Base-by-base conservation (phyloP, 2,888 invertebrate genomes). In the Mallateleia sp. region DNA sequence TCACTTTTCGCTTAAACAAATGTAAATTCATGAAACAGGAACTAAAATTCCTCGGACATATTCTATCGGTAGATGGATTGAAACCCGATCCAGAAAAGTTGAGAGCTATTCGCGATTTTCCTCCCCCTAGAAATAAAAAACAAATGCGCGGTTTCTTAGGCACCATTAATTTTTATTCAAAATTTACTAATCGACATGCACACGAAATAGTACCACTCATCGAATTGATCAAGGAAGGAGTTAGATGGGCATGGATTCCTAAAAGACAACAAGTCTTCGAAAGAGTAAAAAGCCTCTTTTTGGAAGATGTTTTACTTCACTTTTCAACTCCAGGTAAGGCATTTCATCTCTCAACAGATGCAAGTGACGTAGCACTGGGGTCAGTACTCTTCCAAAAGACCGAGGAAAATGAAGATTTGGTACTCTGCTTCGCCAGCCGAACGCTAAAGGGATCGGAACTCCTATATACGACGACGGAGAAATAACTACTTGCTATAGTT, bases 71-170 rank as follows among this genome's bases (percentile, higher is more conserved):
- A 0, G 24, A 79, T 0, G 87, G 75, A 11, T 58, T 81, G 1
- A 25, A 42, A 45, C 60, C 84, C 14, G 77, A 83, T 14, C 24
- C 74, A 15, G 69, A 82, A 8, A 79, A 85, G 69, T 42, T 80
- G 5, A 32, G 60, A 9, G 47, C 72, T 0, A 87, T 78, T 7
- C 58, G 25, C 1, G 42, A 71, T 0, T 81, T 62, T 58, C 50
- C 66, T 0, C 11, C n/a, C 0, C 81, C 87, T 9, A 81, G 25
- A 18, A 85, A 67, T 5, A 14, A 34, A 0, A 82, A 67, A 32
- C 74, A 75, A 42, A 28, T 77, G 2, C 42, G 64, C 22, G 72
- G 82, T 11, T 87, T 87, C 14, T 11, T 85, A 1, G 72, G 81
- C 0, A 14, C 74, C 0, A 34, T 75, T 3, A 85, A 81, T 25